Percentiles rank a stretch among this genome's conserved stretches.
These are phyloP conservation scores for Pantala flavescens DNA, from an alignment of 1,140 invertebrate species.

Conservation along the genomic window DNA sequence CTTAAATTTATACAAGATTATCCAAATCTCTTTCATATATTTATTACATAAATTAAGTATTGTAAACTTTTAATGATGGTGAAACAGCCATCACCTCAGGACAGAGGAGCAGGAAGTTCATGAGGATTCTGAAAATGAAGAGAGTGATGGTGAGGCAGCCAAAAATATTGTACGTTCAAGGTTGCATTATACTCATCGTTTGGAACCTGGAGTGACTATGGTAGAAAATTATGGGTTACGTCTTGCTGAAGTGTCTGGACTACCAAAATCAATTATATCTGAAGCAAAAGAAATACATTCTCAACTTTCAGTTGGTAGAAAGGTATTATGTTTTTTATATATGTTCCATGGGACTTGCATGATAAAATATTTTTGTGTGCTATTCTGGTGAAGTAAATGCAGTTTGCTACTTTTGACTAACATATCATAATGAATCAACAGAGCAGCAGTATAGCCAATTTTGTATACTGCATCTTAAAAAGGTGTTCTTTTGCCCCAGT, in stretches of 20 bases:
- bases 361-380: no score
- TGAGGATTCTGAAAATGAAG: background rate
- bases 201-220: slow-evolving; percentile 32
- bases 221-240: slow-evolving; percentile 39
- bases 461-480: no score
- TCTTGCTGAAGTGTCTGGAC: slow-evolving; percentile 32
- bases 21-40: no score
- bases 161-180: background rate
- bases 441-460: no score
- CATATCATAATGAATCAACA: no score
- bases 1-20: no score
- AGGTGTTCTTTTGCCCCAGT: no score
- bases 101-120: slow-evolving; percentile 19
- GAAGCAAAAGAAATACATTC: background rate
- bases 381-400: no score
- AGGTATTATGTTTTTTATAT: no score
- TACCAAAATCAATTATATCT: slow-evolving; percentile 23
- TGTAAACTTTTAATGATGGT: background rate
- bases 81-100: slow-evolving; percentile 15
- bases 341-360: no score
- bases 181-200: slow-evolving; percentile 34
- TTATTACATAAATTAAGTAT: no score
- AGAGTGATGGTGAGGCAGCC: background rate
- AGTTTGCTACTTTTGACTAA: no score
- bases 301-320: background rate